Conservation (phyloP, 2,888 invertebrate species). For the Cataglyphis rosenhaueri region DNA sequence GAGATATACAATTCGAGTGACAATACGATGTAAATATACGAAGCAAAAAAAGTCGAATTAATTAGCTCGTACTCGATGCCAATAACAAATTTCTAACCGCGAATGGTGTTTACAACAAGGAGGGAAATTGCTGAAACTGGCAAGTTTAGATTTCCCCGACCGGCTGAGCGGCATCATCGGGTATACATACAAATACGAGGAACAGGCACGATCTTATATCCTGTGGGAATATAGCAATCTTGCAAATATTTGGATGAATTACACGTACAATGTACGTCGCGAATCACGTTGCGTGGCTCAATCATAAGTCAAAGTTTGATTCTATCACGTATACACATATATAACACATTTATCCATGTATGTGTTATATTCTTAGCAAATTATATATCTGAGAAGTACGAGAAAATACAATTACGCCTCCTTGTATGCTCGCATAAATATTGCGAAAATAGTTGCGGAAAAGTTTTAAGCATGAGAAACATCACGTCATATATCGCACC, state of each 20-base stretch:
- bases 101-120: constrained; percentile 33
- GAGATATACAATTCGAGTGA: not conserved
- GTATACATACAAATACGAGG: constrained; percentile 65
- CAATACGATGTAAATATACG: not conserved
- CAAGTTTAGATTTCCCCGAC: constrained; percentile 72
- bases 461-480: constrained; percentile 50
- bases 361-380: not conserved
- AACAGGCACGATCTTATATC: constrained; percentile 44
- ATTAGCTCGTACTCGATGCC: constrained; percentile 11
- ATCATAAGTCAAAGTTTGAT: constrained; percentile 28
- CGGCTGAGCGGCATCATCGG: constrained; percentile 54
- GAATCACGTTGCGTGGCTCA: constrained; percentile 24
- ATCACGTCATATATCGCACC: constrained; percentile 51
- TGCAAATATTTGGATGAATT: constrained; percentile 62
- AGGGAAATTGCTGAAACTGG: constrained; percentile 59
- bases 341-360: constrained; percentile 13
- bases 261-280: constrained; percentile 46
- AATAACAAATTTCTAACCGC: constrained; percentile 40
- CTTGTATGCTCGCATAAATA: not conserved
- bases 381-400: not conserved
- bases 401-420: not conserved
- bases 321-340: not conserved
- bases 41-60: constrained; percentile 30
- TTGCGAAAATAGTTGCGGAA: not conserved
- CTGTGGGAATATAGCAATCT: constrained; percentile 59